Evolutionary conservation across 2,888 invertebrate species (phyloP).

Genomic region (Steinernema hermaphroditum): DNA sequence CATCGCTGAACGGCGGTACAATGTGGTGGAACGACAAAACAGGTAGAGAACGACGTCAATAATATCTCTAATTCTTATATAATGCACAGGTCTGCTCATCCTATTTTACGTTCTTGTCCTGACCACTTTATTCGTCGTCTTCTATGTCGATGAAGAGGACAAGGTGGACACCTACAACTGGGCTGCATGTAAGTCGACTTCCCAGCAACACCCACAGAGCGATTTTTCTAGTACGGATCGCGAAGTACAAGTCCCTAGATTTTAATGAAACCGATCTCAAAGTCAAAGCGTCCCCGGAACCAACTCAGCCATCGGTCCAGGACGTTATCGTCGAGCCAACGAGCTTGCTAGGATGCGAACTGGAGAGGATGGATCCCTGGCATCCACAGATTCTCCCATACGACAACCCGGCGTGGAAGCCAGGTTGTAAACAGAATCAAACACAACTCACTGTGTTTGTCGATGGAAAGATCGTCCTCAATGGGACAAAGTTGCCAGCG

Average conservation of each 20-base stretch:
- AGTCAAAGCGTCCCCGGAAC: too few species aligned
- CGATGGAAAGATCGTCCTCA: not conserved
- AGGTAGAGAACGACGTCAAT: not conserved
- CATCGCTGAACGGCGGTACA: too few species aligned
- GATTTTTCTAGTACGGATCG: not conserved
- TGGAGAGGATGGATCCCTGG: not conserved
- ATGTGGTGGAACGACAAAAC: too few species aligned
- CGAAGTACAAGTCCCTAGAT: not conserved
- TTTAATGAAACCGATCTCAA: not conserved
- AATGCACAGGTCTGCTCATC: not conserved
- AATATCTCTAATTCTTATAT: not conserved
- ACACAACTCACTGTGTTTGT: not conserved
- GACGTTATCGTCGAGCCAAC: too few species aligned
- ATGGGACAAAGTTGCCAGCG: not conserved
- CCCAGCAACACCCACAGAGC: not conserved
- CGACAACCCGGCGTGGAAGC: not conserved
- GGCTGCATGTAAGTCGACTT: not conserved
- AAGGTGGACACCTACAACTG: not conserved
- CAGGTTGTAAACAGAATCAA: not conserved
- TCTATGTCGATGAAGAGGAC: not conserved
- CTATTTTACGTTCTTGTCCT: not conserved
- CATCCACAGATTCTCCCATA: not conserved
- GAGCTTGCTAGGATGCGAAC: not conserved
- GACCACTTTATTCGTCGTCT: not conserved
- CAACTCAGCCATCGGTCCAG: too few species aligned